Evolutionary conservation across 2,113 vertebrate species (phyloP).

Genomic region (Pseudonaja textilis): DNA sequence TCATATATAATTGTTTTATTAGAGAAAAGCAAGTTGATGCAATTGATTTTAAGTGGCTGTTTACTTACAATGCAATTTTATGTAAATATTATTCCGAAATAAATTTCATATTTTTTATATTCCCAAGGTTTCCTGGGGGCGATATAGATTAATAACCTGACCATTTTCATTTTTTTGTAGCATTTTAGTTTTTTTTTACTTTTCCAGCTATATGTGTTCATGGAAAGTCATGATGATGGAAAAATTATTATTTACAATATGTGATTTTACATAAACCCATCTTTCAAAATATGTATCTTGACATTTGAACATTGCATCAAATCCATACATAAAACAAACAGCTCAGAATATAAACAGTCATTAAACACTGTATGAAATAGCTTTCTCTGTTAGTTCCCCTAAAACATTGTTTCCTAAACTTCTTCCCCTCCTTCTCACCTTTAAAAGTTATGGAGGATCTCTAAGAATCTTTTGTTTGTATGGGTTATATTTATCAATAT

Average conservation of each 20-base stretch:
- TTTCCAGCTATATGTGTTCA: background rate
- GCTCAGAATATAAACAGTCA: background rate
- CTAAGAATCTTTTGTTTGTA: background rate
- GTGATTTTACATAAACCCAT: background rate
- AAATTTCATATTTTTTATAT: background rate
- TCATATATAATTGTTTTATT: background rate
- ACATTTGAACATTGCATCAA: background rate
- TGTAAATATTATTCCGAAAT: background rate
- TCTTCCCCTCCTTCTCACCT: background rate
- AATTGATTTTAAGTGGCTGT: background rate
- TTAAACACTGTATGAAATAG: background rate
- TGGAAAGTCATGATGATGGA: background rate
- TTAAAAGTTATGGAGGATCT: background rate
- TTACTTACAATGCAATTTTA: background rate
- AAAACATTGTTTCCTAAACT: background rate
- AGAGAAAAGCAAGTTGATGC: background rate
- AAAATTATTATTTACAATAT: background rate
- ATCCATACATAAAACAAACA: background rate
- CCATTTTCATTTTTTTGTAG: background rate
- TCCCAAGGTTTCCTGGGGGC: background rate
- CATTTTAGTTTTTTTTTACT: background rate
- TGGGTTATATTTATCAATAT: background rate
- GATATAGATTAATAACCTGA: background rate
- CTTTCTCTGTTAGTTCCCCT: background rate
- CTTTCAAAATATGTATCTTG: background rate